A percentile compares a stretch with the other conserved stretches of the same genome.
Evolutionary conservation across 2,888 invertebrate species (phyloP).

Genomic region (Hetaerina titia): DNA sequence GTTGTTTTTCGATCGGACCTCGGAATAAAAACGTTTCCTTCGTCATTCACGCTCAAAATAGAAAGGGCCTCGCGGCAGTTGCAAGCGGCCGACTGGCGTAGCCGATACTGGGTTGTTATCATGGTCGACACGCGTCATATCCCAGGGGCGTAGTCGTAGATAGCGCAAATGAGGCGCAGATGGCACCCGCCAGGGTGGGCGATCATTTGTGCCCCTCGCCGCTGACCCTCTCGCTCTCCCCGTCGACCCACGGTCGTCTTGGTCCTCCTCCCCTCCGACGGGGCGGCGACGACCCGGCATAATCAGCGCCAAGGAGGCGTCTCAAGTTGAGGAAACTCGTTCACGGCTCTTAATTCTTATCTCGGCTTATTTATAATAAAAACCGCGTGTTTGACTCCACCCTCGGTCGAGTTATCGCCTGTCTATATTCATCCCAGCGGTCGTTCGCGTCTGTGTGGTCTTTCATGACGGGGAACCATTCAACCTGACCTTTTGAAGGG

Average conservation of each 20-base stretch:
- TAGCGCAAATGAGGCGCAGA: conserved; percentile 35
- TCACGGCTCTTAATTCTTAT: not conserved
- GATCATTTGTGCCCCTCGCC: not conserved
- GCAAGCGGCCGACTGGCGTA: not conserved
- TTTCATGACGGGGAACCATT: not conserved
- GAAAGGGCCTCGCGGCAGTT: not conserved
- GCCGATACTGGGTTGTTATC: not conserved
- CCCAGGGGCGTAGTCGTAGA: not conserved
- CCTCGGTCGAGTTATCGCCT: not conserved
- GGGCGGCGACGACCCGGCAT: not conserved
- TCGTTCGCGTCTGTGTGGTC: not conserved
- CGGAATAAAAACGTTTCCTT: not conserved
- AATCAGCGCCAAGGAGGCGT: conserved; percentile 16
- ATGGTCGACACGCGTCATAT: not conserved
- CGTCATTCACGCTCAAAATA: not conserved
- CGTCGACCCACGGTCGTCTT: not conserved
- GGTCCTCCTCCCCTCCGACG: too few species aligned
- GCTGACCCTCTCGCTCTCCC: not conserved
- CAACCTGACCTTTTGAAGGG: too few species aligned
- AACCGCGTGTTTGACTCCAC: not conserved
- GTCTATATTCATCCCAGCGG: not conserved
- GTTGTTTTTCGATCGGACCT: not conserved
- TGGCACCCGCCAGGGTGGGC: not conserved
- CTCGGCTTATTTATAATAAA: not conserved
- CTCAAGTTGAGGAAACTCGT: not conserved